Evolutionary conservation across 2,113 vertebrate genomes (phyloP).

Genomic region (Phodopus roborovskii): DNA sequence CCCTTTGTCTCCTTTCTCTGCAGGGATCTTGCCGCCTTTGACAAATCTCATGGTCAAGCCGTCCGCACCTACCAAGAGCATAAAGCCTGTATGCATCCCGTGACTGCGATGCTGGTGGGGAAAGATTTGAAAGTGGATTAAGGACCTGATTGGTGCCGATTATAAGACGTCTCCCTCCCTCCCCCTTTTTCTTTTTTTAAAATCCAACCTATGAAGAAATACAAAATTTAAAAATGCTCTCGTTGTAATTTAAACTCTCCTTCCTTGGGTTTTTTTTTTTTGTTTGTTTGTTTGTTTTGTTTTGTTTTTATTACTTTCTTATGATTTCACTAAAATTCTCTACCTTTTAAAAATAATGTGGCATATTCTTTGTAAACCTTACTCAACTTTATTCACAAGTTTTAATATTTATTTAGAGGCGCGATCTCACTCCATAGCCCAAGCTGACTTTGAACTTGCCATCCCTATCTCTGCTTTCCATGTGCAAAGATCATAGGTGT

Average conservation of each 20-base stretch:
- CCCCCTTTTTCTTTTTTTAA: slow-evolving; percentile 61
- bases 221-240: neutral
- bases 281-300: no score
- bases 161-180: neutral
- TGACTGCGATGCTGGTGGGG: slow-evolving; percentile 92
- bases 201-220: slow-evolving; percentile 51
- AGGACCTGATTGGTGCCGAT: neutral
- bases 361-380: slow-evolving; percentile 46
- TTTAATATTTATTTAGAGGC: neutral
- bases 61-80: slow-evolving; percentile 88
- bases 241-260: slow-evolving; percentile 54
- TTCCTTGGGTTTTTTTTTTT: slow-evolving; percentile 26
- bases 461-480: neutral
- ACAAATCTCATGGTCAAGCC: slow-evolving; percentile 89
- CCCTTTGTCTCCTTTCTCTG: neutral
- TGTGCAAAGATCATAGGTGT: neutral
- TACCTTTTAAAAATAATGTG: slow-evolving; percentile 16
- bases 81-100: slow-evolving; percentile 90
- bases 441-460: neutral
- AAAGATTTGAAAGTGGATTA: slow-evolving; percentile 92
- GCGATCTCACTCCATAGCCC: neutral
- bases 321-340: slow-evolving; percentile 57
- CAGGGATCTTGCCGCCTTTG: slow-evolving; percentile 94
- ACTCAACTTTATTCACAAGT: slow-evolving; percentile 1
- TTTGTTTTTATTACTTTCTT: slow-evolving; percentile 37